Percentiles rank a stretch among this genome's conserved stretches.
Evolutionary conservation across 2,888 invertebrate genomes (phyloP).

Genomic region (Sceliomorpha sp.): DNA sequence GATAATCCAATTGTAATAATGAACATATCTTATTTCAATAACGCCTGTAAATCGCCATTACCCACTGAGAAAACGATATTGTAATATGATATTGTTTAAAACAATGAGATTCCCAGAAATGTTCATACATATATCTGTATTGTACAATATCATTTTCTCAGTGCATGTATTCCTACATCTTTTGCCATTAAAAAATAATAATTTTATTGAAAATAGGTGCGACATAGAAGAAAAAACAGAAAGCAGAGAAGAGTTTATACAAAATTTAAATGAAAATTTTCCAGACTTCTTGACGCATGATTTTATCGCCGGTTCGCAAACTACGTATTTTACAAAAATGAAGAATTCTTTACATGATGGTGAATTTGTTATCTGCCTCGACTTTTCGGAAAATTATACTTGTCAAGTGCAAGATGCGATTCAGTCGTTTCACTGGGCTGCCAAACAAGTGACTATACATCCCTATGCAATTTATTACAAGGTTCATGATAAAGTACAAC

Average conservation of each 20-base stretch:
- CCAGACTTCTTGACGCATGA: constrained; percentile 25
- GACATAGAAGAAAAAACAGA: constrained; percentile 28
- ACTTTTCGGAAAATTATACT: constrained; percentile 41
- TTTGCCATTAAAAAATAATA: too few relatives aligned
- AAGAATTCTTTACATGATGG: constrained; percentile 19
- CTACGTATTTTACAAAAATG: constrained; percentile 21
- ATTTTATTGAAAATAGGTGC: too few relatives aligned
- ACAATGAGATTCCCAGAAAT: too few relatives aligned
- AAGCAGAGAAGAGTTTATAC: constrained; percentile 24
- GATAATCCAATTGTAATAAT: too few relatives aligned
- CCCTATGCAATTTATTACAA: constrained; percentile 21
- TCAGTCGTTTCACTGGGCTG: constrained; percentile 21
- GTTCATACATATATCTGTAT: too few relatives aligned
- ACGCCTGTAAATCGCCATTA: too few relatives aligned
- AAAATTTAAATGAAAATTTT: constrained; percentile 24
- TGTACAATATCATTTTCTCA: constrained; percentile 3
- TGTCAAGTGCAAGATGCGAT: constrained; percentile 28
- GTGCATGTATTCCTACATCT: too few relatives aligned
- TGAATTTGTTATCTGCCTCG: constrained; percentile 26
- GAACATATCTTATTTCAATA: too few relatives aligned
- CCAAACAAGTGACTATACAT: constrained; percentile 19
- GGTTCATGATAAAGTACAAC: constrained; percentile 5
- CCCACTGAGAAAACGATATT: too few relatives aligned
- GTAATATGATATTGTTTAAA: too few relatives aligned
- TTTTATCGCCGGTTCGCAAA: constrained; percentile 37